phyloP scores from a whole-genome alignment of 2,113 vertebrate genomes.

The Stictonetta naevosa region DNA sequence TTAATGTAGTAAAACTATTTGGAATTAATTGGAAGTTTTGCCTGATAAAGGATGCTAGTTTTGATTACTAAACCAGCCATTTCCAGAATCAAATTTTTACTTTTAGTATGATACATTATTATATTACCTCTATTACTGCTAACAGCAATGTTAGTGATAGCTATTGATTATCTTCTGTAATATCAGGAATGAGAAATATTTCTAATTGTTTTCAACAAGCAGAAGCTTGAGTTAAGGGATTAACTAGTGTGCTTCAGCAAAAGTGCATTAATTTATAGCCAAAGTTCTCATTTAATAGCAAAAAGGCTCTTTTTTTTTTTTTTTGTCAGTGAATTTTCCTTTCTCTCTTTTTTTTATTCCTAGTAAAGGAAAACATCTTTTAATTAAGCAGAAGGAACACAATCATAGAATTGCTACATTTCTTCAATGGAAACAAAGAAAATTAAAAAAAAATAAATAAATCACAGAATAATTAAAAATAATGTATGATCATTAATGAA shows the following conservation, averaged over 20 bases:
- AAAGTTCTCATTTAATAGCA: background rate
- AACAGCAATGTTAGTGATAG: background rate
- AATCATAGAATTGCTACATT: background rate
- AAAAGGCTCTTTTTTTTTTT: background rate
- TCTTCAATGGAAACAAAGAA: background rate
- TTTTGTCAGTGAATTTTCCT: background rate
- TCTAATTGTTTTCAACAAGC: background rate
- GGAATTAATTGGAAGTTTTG: background rate
- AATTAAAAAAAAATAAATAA: background rate
- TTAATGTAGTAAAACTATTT: background rate
- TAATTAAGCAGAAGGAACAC: background rate
- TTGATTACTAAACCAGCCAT: background rate
- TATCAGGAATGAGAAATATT: background rate
- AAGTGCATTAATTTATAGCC: background rate
- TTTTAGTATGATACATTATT: background rate
- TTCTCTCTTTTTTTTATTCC: background rate
- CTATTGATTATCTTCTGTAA: background rate
- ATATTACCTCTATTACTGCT: background rate
- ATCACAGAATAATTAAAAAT: background rate
- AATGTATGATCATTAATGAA: background rate
- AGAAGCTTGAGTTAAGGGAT: background rate
- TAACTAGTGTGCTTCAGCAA: background rate
- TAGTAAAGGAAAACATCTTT: background rate
- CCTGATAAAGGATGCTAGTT: background rate
- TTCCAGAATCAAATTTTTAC: background rate